These are phyloP conservation scores for Macropus fuliginosus DNA, from an alignment of 2,797 vertebrate species.

Conservation along the genomic window DNA sequence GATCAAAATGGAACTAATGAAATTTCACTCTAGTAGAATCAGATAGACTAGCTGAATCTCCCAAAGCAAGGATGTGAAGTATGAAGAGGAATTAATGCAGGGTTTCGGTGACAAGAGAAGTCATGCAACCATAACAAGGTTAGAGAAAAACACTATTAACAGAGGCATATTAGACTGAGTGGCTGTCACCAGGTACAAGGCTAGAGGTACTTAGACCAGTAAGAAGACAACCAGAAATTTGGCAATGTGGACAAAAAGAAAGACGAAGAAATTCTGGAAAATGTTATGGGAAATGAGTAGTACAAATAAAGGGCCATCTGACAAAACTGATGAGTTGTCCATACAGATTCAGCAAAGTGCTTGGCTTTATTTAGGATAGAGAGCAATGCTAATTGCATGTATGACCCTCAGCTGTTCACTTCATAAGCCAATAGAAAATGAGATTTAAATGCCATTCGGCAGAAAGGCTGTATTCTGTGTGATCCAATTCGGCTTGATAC, in stretches of 20 bases:
- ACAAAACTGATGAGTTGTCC: neutral
- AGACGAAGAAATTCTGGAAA: neutral
- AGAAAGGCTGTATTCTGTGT: neutral
- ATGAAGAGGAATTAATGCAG: neutral
- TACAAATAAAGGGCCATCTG: neutral
- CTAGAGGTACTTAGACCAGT: neutral
- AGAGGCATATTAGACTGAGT: neutral
- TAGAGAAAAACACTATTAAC: neutral
- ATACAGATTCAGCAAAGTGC: neutral
- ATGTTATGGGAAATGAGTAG: neutral
- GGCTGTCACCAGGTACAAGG: neutral
- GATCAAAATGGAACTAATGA: neutral
- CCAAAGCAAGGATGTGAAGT: neutral
- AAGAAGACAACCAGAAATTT: neutral
- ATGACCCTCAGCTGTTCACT: neutral
- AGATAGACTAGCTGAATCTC: neutral
- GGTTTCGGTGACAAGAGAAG: neutral
- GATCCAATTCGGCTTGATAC: constrained; percentile 22
- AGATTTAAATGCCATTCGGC: neutral
- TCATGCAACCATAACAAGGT: neutral
- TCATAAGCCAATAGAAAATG: constrained; percentile 4
- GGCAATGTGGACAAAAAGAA: neutral
- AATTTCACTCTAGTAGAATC: neutral
- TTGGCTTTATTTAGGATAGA: neutral
- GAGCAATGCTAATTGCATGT: neutral